Evolutionary conservation across 2,797 vertebrate species (phyloP).

Genomic region (Epinephelus awoara): DNA sequence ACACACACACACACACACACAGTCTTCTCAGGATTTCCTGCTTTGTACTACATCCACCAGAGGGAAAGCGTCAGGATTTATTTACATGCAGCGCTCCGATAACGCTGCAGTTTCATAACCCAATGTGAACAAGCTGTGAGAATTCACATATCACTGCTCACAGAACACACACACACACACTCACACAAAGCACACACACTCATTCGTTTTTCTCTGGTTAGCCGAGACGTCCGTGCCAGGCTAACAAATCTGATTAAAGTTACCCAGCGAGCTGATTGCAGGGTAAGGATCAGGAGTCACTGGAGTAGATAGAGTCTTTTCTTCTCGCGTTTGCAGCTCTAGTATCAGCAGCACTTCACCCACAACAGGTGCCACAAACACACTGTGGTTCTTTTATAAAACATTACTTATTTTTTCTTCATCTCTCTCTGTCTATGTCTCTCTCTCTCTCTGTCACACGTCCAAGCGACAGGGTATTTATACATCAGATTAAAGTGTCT

Average conservation of each 20-base stretch:
- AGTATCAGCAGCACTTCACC: slow-evolving; percentile 7
- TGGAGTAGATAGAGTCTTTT: slow-evolving; percentile 55
- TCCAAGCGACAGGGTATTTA: slow-evolving; percentile 56
- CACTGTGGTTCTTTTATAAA: neutral
- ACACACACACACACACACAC: slow-evolving; percentile 24
- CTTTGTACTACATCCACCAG: slow-evolving; percentile 61
- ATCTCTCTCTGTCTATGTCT: neutral
- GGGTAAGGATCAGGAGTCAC: slow-evolving; percentile 69
- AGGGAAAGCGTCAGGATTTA: slow-evolving; percentile 66
- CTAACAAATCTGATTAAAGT: slow-evolving; percentile 84
- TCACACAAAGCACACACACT: slow-evolving; percentile 26
- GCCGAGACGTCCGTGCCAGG: slow-evolving; percentile 75
- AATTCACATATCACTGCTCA: slow-evolving; percentile 53
- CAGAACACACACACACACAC: slow-evolving; percentile 38
- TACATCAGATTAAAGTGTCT: slow-evolving; percentile 69
- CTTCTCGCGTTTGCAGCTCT: slow-evolving; percentile 22
- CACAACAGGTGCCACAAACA: neutral
- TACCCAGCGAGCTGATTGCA: slow-evolving; percentile 74
- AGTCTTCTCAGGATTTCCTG: slow-evolving; percentile 79
- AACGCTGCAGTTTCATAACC: slow-evolving; percentile 66
- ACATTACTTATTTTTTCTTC: neutral
- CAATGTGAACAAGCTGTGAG: slow-evolving; percentile 54
- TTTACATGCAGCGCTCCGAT: slow-evolving; percentile 68
- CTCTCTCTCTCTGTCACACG: slow-evolving; percentile 8
- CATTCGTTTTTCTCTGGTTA: slow-evolving; percentile 57